These are phyloP conservation scores for Probaryconus sp. DNA, from an alignment of 1,140 invertebrate genomes.

Conservation along the genomic window DNA sequence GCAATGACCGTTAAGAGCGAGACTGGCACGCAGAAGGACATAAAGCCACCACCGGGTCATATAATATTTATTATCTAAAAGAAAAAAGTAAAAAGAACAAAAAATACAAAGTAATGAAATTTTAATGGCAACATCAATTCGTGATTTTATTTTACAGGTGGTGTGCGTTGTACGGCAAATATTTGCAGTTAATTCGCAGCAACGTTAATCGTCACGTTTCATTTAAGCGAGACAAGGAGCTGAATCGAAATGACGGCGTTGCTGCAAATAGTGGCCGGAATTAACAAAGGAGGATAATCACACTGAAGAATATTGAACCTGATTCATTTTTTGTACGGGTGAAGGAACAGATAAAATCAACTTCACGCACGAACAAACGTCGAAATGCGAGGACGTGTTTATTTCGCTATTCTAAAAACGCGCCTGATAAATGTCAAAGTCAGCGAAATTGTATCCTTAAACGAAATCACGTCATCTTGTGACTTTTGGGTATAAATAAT, in stretches of 20 bases:
- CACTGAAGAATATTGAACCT: constrained; percentile 47
- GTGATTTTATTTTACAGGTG: constrained; percentile 29
- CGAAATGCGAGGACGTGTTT: constrained; percentile 43
- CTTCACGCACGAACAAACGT: constrained; percentile 35
- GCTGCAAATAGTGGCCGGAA: constrained; percentile 8
- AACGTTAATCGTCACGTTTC: constrained; percentile 7
- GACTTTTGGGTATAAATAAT: too few species aligned
- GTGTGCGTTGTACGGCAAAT: not conserved
- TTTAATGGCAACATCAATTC: constrained; percentile 36
- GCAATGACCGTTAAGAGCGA: constrained; percentile 38
- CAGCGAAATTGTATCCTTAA: constrained; percentile 33
- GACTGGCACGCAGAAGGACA: not conserved
- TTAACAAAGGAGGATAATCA: constrained; percentile 46
- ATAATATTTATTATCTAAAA: constrained; percentile 31
- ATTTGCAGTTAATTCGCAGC: constrained; percentile 10
- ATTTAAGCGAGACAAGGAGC: constrained; percentile 14
- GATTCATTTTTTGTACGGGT: constrained; percentile 41
- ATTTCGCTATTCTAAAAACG: constrained; percentile 41
- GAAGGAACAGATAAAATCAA: constrained; percentile 48
- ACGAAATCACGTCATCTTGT: constrained; percentile 26
- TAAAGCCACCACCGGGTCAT: constrained; percentile 1
- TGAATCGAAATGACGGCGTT: constrained; percentile 10
- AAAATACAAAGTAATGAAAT: constrained; percentile 36
- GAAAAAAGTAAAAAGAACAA: too few species aligned
- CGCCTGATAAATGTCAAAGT: constrained; percentile 24